phyloP scores from a whole-genome alignment of 2,113 vertebrate species.

The Poeciliopsis prolifica region DNA sequence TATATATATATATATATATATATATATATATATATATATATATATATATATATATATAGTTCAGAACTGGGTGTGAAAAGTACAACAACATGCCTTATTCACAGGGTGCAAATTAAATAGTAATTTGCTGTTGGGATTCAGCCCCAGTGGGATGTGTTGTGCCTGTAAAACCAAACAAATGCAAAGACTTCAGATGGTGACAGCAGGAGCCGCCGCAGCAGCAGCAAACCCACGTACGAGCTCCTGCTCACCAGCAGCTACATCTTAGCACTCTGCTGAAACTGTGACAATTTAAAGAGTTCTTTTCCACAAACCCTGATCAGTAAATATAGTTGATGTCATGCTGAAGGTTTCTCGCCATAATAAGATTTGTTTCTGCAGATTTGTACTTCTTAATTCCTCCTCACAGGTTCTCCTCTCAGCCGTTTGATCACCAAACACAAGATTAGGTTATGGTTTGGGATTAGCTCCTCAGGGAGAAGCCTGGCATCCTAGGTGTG shows the following conservation, averaged over 20 bases:
- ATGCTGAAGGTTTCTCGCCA: constrained; percentile 50
- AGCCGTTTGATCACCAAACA: constrained; percentile 82
- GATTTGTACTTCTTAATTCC: constrained; percentile 76
- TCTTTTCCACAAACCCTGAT: constrained; percentile 27
- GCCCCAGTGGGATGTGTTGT: constrained; percentile 44
- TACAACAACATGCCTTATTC: constrained; percentile 44
- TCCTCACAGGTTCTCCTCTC: constrained; percentile 68
- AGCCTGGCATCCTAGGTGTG: constrained; percentile 77
- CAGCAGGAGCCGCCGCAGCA: constrained; percentile 55
- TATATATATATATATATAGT: constrained; percentile 37
- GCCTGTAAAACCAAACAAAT: constrained; percentile 25
- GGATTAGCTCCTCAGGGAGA: constrained; percentile 76
- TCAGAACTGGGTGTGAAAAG: constrained; percentile 38
- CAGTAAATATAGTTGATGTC: constrained; percentile 52
- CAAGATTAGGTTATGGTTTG: constrained; percentile 70
- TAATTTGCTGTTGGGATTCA: constrained; percentile 55
- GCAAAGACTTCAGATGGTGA: constrained; percentile 43
- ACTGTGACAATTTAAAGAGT: constrained; percentile 57
- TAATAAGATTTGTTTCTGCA: constrained; percentile 81
- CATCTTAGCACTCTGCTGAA: constrained; percentile 36
- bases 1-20: constrained; percentile 1
- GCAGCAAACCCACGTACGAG: constrained; percentile 41
- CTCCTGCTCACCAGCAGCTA: constrained; percentile 38
- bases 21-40: constrained; percentile 33
- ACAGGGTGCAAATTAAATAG: constrained; percentile 63